Evolutionary conservation across 2,113 vertebrate genomes (phyloP).

Genomic region (Ramphastos sulfuratus): DNA sequence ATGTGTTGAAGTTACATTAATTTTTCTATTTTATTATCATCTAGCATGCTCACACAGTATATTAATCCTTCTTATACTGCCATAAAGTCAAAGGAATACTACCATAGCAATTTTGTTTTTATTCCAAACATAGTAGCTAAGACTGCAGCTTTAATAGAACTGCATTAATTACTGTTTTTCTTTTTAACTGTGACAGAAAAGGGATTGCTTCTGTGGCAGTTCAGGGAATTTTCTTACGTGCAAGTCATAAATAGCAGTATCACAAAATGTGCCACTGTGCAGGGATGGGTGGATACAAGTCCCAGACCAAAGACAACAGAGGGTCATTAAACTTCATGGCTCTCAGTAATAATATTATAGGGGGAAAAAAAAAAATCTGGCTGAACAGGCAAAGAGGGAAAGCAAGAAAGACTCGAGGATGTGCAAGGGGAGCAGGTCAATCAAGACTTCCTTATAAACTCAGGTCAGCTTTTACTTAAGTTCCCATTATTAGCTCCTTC

Average conservation of each 20-base stretch:
- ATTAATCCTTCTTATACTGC: constrained; percentile 73
- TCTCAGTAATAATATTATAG: background rate
- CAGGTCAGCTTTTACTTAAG: background rate
- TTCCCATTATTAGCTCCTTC: background rate
- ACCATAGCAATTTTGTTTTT: constrained; percentile 65
- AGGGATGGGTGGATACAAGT: background rate
- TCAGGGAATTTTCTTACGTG: background rate
- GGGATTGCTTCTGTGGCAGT: constrained; percentile 50
- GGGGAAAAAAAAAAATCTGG: background rate
- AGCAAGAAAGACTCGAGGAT: background rate
- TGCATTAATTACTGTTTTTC: constrained; percentile 61
- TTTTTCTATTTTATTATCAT: constrained; percentile 69
- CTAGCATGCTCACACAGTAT: constrained; percentile 30
- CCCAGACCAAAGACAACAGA: background rate
- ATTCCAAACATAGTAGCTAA: constrained; percentile 60
- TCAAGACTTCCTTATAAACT: background rate
- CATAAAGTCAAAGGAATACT: constrained; percentile 67
- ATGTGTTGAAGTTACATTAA: constrained; percentile 68
- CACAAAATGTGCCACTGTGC: background rate
- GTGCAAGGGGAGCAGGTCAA: background rate
- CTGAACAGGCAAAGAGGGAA: background rate
- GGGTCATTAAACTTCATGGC: background rate
- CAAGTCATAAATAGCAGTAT: background rate
- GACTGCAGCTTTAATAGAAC: constrained; percentile 46
- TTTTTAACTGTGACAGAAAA: constrained; percentile 48